Evolutionary conservation across 2,888 invertebrate species (phyloP).

Genomic region (Orchesella flavescens): DNA sequence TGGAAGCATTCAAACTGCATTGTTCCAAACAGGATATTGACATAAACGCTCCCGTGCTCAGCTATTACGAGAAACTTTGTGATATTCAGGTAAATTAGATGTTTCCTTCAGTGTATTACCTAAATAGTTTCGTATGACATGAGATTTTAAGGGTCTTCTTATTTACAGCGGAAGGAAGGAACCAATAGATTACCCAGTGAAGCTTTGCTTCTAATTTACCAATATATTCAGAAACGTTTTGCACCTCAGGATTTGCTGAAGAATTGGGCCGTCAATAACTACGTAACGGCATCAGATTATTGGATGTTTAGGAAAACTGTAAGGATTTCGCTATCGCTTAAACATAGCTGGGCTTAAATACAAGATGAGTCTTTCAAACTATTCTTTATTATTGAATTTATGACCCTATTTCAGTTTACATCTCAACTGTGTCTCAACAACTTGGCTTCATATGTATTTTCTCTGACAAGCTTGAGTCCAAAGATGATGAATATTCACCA

Average conservation of each 20-base stretch:
- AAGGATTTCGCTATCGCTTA: slow-evolving; percentile 18
- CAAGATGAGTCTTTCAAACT: neutral
- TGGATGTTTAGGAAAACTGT: slow-evolving; percentile 99
- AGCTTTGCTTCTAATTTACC: slow-evolving; percentile 89
- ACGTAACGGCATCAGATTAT: slow-evolving; percentile 93
- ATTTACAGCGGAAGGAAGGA: slow-evolving; percentile 78
- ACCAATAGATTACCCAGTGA: slow-evolving; percentile 93
- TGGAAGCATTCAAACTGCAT: slow-evolving; percentile 92
- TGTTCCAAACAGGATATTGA: slow-evolving; percentile 85
- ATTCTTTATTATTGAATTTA: neutral
- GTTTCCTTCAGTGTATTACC: too few species aligned
- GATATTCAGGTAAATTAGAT: slow-evolving; percentile 86
- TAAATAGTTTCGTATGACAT: neutral
- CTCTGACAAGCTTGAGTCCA: slow-evolving; percentile 93
- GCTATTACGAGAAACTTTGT: slow-evolving; percentile 93
- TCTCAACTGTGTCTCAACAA: slow-evolving; percentile 89
- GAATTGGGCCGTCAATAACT: slow-evolving; percentile 94
- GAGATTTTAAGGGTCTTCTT: neutral
- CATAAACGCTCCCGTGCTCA: slow-evolving; percentile 91
- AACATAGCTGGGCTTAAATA: neutral
- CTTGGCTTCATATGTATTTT: slow-evolving; percentile 94
- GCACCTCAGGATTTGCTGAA: slow-evolving; percentile 88
- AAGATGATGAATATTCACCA: slow-evolving; percentile 99
- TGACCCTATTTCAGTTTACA: slow-evolving; percentile 80
- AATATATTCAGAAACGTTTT: slow-evolving; percentile 91